phyloP scores from a whole-genome alignment of 2,888 invertebrate genomes.

The Steinernema hermaphroditum region DNA sequence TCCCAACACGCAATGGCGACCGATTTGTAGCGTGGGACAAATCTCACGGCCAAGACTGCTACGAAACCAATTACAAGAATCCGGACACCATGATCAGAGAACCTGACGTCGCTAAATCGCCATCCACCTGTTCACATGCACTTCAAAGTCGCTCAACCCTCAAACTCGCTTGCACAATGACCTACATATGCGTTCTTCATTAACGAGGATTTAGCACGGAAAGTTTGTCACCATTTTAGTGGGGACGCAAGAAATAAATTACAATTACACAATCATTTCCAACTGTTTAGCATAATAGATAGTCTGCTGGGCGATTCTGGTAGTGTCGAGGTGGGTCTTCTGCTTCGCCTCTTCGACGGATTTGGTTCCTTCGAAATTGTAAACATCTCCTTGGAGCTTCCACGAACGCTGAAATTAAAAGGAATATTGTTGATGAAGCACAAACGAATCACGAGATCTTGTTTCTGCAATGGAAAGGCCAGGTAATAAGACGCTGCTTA shows the following conservation, averaged over 20 bases:
- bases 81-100: too few relatives aligned
- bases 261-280: slow-evolving; percentile 92
- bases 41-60: neutral
- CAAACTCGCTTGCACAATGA: neutral
- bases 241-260: neutral
- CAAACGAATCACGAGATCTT: neutral
- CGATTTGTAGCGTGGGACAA: slow-evolving; percentile 1
- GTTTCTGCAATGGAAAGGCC: slow-evolving; percentile 29
- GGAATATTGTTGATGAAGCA: slow-evolving; percentile 34
- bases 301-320: slow-evolving; percentile 86
- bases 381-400: slow-evolving; percentile 78
- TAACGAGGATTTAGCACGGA: neutral
- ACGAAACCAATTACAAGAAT: too few relatives aligned
- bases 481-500: neutral
- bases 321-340: slow-evolving; percentile 80
- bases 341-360: slow-evolving; percentile 53
- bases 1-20: neutral
- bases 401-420: slow-evolving; percentile 77
- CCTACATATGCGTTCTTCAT: neutral
- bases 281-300: slow-evolving; percentile 95
- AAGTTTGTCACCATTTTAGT: neutral
- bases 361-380: slow-evolving; percentile 76
- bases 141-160: neutral
- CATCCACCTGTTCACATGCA: neutral
- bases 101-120: too few relatives aligned